Base-by-base conservation (phyloP, 1,140 invertebrate genomes). In the Colletes latitarsis region DNA sequence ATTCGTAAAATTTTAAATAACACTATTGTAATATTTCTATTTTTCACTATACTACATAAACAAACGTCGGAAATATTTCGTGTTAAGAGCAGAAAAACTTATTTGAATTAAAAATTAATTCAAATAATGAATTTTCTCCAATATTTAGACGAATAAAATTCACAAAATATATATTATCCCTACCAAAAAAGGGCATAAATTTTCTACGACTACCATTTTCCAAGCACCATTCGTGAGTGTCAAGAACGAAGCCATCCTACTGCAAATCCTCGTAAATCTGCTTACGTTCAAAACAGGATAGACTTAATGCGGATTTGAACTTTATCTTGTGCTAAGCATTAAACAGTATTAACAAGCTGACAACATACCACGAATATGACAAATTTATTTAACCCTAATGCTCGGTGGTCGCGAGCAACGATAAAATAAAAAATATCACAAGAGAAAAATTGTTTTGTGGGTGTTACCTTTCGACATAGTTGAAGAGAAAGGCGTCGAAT, bases 381-480 rank as follows among this genome's bases (percentile, higher is more conserved):
- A 15, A 5, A 53, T 12, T 53, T 4, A 14, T 12, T 41, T 5
- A 62, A 62, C 14, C 4, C 9, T 62, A 15, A 62, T 62, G 60
- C 60, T 60, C 19, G 9, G 4, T 60, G 19, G 8, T 12, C 1
- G 19, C 8, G 6, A 8, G 4, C 4, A 30, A 30, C 30, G 30
- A 2, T 30, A 30, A 30, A 30, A 30, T 30, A 30, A 30, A 30
- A 30, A 30, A 30, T 30, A 30, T 30, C 2, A 30, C 30, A 30
- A 30, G 2, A 30, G 30, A 30, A 30, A 30, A 30, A 30, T 30
- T 30, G 30, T 30, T 30, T 30, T 30, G 30, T 30, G 10, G n/a
- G 1, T 4, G 17, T 63, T 72, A 78, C 77, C 77, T 78, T 30
- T 46, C 17, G 10, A 9, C 49, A 19, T 30, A 19, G n/a, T 30